These are phyloP conservation scores for Philonicus albiceps DNA, from an alignment of 2,888 invertebrate species.

Conservation along the genomic window DNA sequence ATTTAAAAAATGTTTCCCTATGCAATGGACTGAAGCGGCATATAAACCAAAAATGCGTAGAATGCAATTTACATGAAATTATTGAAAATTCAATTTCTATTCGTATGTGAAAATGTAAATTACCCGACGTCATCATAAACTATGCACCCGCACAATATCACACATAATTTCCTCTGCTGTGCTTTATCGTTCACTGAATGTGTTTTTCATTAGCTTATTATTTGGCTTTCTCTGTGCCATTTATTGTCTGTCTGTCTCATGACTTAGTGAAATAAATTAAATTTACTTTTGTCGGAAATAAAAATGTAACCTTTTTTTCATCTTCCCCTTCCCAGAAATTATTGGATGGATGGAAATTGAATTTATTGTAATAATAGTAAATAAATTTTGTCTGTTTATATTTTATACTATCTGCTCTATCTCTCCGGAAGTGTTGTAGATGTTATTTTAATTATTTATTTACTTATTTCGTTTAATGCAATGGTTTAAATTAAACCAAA, in stretches of 20 bases:
- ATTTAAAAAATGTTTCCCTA: not conserved
- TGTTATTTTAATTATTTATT: too few species aligned
- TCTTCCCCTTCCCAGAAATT: not conserved
- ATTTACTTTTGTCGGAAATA: not conserved
- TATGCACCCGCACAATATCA: not conserved
- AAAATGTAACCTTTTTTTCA: too few species aligned
- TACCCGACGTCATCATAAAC: not conserved
- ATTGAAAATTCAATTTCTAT: not conserved
- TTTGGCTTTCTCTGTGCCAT: not conserved
- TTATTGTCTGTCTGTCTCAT: not conserved
- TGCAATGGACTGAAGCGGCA: not conserved
- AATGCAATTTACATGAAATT: not conserved
- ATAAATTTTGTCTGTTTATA: too few species aligned
- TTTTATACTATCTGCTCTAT: not conserved
- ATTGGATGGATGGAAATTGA: not conserved
- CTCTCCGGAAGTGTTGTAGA: not conserved
- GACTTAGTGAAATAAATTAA: not conserved
- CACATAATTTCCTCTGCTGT: not conserved
- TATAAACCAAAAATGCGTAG: not conserved
- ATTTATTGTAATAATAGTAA: not conserved
- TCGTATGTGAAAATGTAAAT: not conserved
- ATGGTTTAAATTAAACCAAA: too few species aligned
- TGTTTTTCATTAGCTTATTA: not conserved
- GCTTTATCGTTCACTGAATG: not conserved
- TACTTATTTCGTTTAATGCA: too few species aligned